Percentiles rank a stretch among this genome's conserved stretches.
phyloP scores from a whole-genome alignment of 2,888 invertebrate species.

The Oligia strigilis region DNA sequence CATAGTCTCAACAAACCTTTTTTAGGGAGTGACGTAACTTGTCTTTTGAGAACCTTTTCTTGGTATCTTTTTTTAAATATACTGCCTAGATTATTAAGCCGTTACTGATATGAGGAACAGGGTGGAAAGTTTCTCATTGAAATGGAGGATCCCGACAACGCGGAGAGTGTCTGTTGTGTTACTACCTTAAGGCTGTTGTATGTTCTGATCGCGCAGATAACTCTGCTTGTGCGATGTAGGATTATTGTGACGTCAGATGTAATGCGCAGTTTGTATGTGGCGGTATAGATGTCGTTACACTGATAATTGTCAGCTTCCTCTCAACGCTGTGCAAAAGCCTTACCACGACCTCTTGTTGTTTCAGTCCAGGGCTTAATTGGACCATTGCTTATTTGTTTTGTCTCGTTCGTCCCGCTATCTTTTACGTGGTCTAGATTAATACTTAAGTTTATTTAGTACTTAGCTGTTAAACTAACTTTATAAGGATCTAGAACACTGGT shows the following conservation, averaged over 20 bases:
- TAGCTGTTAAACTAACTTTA: conserved; percentile 8
- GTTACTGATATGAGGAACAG: background rate
- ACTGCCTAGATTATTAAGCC: background rate
- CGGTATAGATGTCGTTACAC: too few relatives aligned
- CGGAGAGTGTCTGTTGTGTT: too few relatives aligned
- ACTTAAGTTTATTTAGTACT: conserved; percentile 12
- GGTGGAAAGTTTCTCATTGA: background rate
- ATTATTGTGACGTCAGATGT: background rate
- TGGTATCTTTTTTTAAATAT: background rate
- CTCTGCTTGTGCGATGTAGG: background rate
- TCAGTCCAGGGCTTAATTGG: background rate
- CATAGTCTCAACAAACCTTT: conserved; percentile 15
- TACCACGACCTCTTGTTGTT: too few relatives aligned
- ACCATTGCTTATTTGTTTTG: background rate
- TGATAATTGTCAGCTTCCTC: background rate
- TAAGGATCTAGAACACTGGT: conserved; percentile 34
- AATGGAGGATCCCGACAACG: background rate
- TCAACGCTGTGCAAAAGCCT: background rate
- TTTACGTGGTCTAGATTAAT: background rate
- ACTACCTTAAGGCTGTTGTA: background rate
- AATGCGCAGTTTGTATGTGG: background rate
- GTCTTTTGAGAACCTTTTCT: background rate
- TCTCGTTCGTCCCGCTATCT: background rate
- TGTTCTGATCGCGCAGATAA: background rate
- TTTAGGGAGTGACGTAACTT: conserved; percentile 6